Conservation (phyloP, 2,888 invertebrate species). For the Melitaea athalia region DNA sequence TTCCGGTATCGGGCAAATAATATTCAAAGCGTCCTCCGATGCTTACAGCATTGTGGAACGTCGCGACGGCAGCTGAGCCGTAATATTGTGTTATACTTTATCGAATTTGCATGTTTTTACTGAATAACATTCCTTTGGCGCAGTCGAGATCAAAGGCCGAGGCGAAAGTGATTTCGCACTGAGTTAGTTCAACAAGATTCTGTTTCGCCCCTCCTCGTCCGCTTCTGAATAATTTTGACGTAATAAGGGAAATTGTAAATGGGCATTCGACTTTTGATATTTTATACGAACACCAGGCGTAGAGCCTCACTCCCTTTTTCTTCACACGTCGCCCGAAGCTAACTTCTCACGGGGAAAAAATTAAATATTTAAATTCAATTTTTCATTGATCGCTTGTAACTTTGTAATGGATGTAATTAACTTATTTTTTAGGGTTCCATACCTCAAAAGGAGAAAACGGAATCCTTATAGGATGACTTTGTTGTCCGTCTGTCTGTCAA, state of each 20-base stretch:
- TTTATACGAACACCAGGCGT: constrained; percentile 45
- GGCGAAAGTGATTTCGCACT: constrained; percentile 81
- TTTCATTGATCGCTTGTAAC: constrained; percentile 1
- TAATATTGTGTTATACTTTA: constrained; percentile 82
- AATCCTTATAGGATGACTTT: no score
- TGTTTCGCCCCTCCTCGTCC: constrained; percentile 68
- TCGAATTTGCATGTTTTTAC: constrained; percentile 83
- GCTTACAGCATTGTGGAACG: constrained; percentile 55
- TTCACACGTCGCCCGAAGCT: constrained; percentile 21
- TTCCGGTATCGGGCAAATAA: constrained; percentile 50
- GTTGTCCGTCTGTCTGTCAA: no score
- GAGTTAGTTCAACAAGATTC: constrained; percentile 81
- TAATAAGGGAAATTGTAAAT: constrained; percentile 79
- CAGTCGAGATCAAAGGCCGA: constrained; percentile 78
- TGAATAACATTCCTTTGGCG: constrained; percentile 82
- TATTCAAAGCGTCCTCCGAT: constrained; percentile 60
- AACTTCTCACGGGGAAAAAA: constrained; percentile 12
- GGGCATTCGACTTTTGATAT: constrained; percentile 66
- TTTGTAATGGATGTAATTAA: not conserved
- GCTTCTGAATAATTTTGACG: constrained; percentile 78
- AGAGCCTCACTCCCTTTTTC: constrained; percentile 19
- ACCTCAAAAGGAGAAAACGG: no score
- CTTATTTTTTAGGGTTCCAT: no score
- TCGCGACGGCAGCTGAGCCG: constrained; percentile 60
- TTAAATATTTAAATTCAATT: constrained; percentile 19